Conservation (phyloP, 1,140 invertebrate species). For the Pristionchus pacificus region DNA sequence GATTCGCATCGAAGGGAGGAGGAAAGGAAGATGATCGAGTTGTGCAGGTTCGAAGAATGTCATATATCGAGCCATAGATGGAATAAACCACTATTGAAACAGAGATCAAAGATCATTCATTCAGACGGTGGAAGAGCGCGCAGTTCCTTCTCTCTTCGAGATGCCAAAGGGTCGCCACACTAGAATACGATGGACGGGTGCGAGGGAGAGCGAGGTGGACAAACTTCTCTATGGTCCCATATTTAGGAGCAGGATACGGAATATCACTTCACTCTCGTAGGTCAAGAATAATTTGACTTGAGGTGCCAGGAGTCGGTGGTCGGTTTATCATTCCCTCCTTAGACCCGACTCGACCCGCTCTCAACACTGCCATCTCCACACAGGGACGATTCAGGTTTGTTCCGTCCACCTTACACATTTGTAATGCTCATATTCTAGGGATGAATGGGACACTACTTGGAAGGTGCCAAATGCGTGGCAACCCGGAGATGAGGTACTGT, state of each 20-base stretch:
- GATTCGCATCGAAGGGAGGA: neutral
- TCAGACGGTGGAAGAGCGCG: slow-evolving; percentile 33
- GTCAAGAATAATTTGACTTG: slow-evolving; percentile 2
- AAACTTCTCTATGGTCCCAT: slow-evolving; percentile 6
- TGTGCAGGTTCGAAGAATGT: neutral
- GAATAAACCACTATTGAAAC: neutral
- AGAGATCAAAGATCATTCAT: neutral
- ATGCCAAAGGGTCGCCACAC: slow-evolving; percentile 35
- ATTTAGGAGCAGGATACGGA: too few species aligned
- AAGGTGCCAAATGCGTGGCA: slow-evolving; percentile 35
- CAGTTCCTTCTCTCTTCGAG: slow-evolving; percentile 29
- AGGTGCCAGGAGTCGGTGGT: slow-evolving; percentile 16
- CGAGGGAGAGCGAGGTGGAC: slow-evolving; percentile 32
- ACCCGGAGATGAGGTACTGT: slow-evolving; percentile 29
- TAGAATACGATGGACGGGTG: slow-evolving; percentile 34
- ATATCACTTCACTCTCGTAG: neutral
- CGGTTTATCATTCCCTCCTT: slow-evolving; percentile 35
- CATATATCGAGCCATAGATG: too few species aligned
- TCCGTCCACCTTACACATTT: too few species aligned
- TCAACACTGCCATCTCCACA: slow-evolving; percentile 35
- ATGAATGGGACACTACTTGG: slow-evolving; percentile 33
- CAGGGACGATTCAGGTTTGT: slow-evolving; percentile 29
- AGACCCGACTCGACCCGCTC: slow-evolving; percentile 33
- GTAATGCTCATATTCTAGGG: too few species aligned
- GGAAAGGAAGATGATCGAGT: neutral